Conservation (phyloP, 2,113 vertebrate species). For the Cyprinodon tularosa region DNA sequence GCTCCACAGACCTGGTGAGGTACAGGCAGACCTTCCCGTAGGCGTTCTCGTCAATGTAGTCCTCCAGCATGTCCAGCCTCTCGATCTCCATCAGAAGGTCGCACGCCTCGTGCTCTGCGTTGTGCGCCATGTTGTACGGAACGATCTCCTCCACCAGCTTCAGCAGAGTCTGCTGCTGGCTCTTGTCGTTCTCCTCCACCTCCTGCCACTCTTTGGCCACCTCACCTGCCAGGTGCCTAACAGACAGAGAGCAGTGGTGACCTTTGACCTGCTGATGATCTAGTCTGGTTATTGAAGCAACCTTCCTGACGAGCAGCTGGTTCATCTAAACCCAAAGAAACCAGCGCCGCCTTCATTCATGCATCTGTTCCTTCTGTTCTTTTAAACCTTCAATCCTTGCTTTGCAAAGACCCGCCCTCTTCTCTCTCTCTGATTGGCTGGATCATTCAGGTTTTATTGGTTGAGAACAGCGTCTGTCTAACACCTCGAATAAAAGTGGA, state of each 20-base stretch:
- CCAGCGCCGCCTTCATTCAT: too few species aligned
- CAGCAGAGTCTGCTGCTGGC: slow-evolving; percentile 90
- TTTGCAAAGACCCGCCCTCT: too few species aligned
- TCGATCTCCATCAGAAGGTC: slow-evolving; percentile 99
- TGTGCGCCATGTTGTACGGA: slow-evolving; percentile 98
- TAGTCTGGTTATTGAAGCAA: too few species aligned
- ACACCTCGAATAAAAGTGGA: too few species aligned
- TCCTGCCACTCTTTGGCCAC: slow-evolving; percentile 99
- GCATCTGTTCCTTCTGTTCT: too few species aligned
- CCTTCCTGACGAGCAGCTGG: too few species aligned
- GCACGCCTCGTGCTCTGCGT: slow-evolving; percentile 96
- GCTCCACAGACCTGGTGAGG: slow-evolving; percentile 86
- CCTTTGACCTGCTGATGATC: too few species aligned
- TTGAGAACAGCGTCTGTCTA: too few species aligned
- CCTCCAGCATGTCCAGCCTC: slow-evolving; percentile 94
- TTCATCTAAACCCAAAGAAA: too few species aligned
- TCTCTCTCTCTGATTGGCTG: too few species aligned
- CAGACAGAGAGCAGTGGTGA: background rate
- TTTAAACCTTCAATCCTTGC: too few species aligned
- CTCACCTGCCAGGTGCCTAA: slow-evolving; percentile 93
- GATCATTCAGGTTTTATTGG: too few species aligned
- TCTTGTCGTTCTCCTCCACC: slow-evolving; percentile 92
- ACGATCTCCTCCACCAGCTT: slow-evolving; percentile 96
- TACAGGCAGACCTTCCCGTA: slow-evolving; percentile 99
- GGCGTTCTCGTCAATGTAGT: slow-evolving; percentile 95